Conservation (phyloP, 1,140 invertebrate genomes). For the Brachionus calyciflorus region DNA sequence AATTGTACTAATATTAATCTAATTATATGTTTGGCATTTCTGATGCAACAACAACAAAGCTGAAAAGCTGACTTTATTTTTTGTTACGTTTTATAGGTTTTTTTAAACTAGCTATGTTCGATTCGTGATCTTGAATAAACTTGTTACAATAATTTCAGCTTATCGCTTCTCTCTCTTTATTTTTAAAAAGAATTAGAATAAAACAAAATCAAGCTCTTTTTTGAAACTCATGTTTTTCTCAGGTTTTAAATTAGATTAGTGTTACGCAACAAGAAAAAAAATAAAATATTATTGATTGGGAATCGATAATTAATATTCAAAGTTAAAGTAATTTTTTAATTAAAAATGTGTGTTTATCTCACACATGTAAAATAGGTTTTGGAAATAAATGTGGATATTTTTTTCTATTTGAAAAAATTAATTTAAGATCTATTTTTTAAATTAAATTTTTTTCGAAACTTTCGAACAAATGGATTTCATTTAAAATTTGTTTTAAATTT, state of each 20-base stretch:
- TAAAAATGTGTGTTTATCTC: neutral
- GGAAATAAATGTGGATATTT: too few relatives aligned
- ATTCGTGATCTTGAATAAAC: neutral
- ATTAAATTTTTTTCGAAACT: too few relatives aligned
- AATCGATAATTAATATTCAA: constrained; percentile 31
- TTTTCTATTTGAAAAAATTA: too few relatives aligned
- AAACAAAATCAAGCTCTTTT: neutral
- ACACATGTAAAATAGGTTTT: too few relatives aligned
- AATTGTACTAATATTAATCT: constrained; percentile 25
- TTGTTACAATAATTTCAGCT: constrained; percentile 15
- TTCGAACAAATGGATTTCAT: too few relatives aligned
- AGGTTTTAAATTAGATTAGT: constrained; percentile 38
- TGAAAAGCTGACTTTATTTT: too few relatives aligned
- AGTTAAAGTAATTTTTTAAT: constrained; percentile 3
- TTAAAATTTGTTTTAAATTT: too few relatives aligned
- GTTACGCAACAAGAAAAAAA: neutral
- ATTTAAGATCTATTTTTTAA: too few relatives aligned
- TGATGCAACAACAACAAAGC: neutral
- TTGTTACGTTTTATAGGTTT: neutral
- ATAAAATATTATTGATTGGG: neutral
- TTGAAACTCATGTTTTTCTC: constrained; percentile 15
- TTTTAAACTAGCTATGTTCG: neutral
- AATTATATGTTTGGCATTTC: constrained; percentile 41
- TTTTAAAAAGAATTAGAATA: constrained; percentile 12
- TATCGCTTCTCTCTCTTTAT: constrained; percentile 26